A percentile compares a stretch with the other conserved stretches of the same genome.
Conservation (phyloP, 2,797 vertebrate species). For the Allobates femoralis region DNA sequence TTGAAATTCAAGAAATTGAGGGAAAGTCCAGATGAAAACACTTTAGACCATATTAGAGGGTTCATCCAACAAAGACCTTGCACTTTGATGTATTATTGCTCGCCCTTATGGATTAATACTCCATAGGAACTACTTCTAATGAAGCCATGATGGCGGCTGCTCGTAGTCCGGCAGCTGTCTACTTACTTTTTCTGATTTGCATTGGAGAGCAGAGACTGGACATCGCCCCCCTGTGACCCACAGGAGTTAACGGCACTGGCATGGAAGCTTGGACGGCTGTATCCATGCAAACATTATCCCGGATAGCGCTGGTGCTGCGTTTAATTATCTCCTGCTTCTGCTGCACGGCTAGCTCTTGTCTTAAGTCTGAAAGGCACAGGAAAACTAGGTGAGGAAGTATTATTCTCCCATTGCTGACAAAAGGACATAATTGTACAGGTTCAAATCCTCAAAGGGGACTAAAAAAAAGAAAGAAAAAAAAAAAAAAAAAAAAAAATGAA, state of each 20-base stretch:
- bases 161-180: not conserved
- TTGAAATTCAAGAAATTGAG: too few species aligned
- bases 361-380: constrained; percentile 80
- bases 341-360: constrained; percentile 93
- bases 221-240: constrained; percentile 69
- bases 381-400: not conserved
- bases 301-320: constrained; percentile 49
- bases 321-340: constrained; percentile 88
- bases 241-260: constrained; percentile 79
- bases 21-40: too few species aligned
- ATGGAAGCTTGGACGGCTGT: constrained; percentile 74
- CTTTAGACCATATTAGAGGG: too few species aligned
- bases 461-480: too few species aligned
- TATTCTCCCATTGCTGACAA: not conserved
- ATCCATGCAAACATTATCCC: constrained; percentile 79
- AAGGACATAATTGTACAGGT: too few species aligned
- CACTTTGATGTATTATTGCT: too few species aligned
- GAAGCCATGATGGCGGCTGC: too few species aligned
- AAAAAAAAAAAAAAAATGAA: too few species aligned
- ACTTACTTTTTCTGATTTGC: constrained; percentile 82
- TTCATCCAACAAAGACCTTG: too few species aligned
- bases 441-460: too few species aligned
- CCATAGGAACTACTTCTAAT: too few species aligned
- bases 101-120: too few species aligned
- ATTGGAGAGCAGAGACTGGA: constrained; percentile 76